phyloP scores from a whole-genome alignment of 2,888 invertebrate genomes.

The Dryobota labecula region DNA sequence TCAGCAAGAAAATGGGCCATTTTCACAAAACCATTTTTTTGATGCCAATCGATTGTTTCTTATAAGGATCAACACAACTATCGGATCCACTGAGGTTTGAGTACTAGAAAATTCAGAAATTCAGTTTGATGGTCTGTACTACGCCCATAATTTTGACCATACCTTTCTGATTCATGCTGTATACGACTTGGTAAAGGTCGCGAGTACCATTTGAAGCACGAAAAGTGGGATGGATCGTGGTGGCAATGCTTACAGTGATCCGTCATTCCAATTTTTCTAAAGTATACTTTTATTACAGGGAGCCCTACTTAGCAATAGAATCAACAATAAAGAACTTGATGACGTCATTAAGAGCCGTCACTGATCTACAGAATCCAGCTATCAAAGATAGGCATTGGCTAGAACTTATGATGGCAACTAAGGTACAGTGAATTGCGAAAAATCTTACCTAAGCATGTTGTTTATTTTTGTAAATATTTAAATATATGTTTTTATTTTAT shows the following conservation, averaged over 20 bases:
- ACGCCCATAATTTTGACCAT: neutral
- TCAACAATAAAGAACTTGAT: conserved; percentile 97
- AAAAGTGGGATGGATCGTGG: neutral
- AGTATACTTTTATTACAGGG: conserved; percentile 84
- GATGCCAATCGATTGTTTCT: too few relatives aligned
- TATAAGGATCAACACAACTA: too few relatives aligned
- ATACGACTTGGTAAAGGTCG: neutral
- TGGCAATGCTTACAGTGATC: neutral
- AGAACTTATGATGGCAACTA: conserved; percentile 97
- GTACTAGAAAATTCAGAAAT: too few relatives aligned
- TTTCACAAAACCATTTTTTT: too few relatives aligned
- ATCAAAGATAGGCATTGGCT: conserved; percentile 98
- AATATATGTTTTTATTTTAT: conserved; percentile 69
- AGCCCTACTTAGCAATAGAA: conserved; percentile 95
- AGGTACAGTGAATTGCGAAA: conserved; percentile 86
- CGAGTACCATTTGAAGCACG: neutral
- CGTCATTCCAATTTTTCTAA: neutral
- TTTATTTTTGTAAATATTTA: conserved; percentile 50
- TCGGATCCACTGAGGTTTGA: too few relatives aligned
- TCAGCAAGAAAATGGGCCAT: too few relatives aligned
- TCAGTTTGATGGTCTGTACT: neutral
- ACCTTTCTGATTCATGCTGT: neutral
- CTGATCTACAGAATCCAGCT: conserved; percentile 98
- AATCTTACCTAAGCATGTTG: neutral
- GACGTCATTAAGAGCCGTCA: conserved; percentile 97